Evolutionary conservation across 2,797 vertebrate species (phyloP), one percentile per base, ranked within the genome.

Genomic region (Clarias platycephalus): DNA sequence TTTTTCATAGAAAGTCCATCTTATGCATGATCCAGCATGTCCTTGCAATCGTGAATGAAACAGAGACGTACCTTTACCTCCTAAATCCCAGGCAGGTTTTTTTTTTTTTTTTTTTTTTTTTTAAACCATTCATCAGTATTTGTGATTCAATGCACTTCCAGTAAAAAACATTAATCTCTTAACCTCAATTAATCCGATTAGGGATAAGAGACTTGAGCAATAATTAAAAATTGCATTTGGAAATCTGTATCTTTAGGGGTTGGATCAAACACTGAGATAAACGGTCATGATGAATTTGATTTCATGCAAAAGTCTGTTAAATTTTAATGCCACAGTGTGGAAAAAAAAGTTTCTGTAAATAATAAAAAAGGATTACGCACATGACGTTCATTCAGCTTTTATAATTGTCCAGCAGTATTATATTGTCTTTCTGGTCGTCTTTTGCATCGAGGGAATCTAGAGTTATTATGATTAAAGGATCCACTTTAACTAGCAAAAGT

Each of bases 11-110:
- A 57, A 74, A 75, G 31, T 28, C n/a, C 31, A 63, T 22, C n/a
- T 24, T 37, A 15, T 74, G 13, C 57, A 55, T 81, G 31, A 66
- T 57, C 28, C 68, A 55, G 70, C 78, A 55, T 75, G 67, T 74
- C 58, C 7, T 79, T 37, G 40, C 24, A 58, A 80, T 53, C 2
- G 18, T 44, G 28, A 20, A 64, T 40, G 63, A 80, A 64, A 72
- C 9, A 13, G 63, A 84, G 40, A 58, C 49, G 34, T 49, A 72
- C n/a, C 4, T 10, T 24, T 9, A 84, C 24, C 22, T 77, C 6
- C 20, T 44, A 40, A 62, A 62, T 77, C 71, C 55, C 55, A 13
- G 15, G n/a, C 55, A 80, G 13, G 5, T 28, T 76, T 28, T n/a
- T 4, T 70, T 81, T 49, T 62, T 3, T 31, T 34, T 34, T 34